Base-by-base conservation (phyloP, 2,797 vertebrate genomes). In the Notoglanidium macrostoma region DNA sequence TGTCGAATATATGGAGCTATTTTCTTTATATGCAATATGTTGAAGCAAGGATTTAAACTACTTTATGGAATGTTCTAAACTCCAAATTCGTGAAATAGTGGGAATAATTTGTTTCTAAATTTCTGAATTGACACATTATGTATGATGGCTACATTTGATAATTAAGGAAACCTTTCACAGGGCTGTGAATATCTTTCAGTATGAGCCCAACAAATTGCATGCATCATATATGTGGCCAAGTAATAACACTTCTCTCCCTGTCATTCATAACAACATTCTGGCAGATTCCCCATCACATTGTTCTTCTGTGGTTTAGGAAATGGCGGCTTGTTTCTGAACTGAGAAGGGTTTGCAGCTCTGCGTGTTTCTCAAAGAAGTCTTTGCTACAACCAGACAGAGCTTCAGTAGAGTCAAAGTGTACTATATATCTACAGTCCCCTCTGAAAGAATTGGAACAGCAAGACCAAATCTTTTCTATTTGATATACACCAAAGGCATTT, bases 251-350 rank as follows among this genome's bases (percentile, higher is more conserved):
- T 5, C 10, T 87, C 63, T 51, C 89, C 79, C 72, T 72, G 87
- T 91, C 92, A 92, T 92, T 92, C 91, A 91, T 91, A 93, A 92
- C 92, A 74, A 87, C 46, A 49, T 86, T 85, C 87, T 68, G 92
- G 88, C 89, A 77, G 89, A 92, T 92, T 94, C 92, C 91, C 67
- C 70, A 76, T 94, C 93, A 93, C 92, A 91, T 92, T 32, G 91
- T 91, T 76, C 11, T 85, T 82, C 91, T 91, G 91, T 49, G 90
- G 91, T 88, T 91, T 87, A 87, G 80, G 92, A 92, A 83, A 91
- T 93, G 93, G 91, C 89, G 81, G 86, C 85, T 86, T 89, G 54
- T 83, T 63, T 85, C 73, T 88, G 78, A 54, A 80, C 76, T 57
- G 21, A 91, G 63, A 87, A 78, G n/a, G 57, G 79, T 77, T 85